Evolutionary conservation across 2,888 invertebrate species (phyloP), one percentile per base, ranked within the genome.

Genomic region (Endotricha flammealis): DNA sequence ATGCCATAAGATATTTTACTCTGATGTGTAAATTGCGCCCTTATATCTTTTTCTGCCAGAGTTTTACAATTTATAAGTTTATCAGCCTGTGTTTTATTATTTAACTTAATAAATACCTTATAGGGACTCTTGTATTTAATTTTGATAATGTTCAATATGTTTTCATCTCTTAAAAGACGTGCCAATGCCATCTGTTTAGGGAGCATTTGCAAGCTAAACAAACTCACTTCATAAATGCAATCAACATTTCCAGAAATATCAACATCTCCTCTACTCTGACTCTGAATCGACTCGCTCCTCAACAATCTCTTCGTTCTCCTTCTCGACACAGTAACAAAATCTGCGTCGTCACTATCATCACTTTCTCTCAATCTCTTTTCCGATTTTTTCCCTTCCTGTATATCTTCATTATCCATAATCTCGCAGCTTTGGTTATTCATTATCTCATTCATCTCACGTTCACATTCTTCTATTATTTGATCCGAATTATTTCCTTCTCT

Each of bases 141-240:
- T 12, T 17, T 33, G 1, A 1, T 7, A 2, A 33, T 14, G 16
- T 17, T 27, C 6, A 10, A 9, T 11, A 33, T 14, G 7, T 16
- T 10, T 27, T 33, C 25, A 16, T 24, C 24, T 24, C n/a, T 16
- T 33, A 27, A 27, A 27, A 33, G 7, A 1, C 27, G 14, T 1
- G 33, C 33, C 2, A 33, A 20, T 1, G 33, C 33, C 25, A 33
- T 33, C 27, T 33, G 33, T 33, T 33, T 33, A 1, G 25, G 33
- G 12, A 33, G 7, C 5, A 17, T 10, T 17, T 30, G 30, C 14
- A 14, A 7, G 4, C 13, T 9, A 6, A 10, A 17, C n/a, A 30
- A 10, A 10, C 30, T 14, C 4, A 30, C 30, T 17, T 30, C 30
- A 10, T 12, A 30, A 17, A 17, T 17, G 7, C 7, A 4, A 5